phyloP scores from a whole-genome alignment of 2,113 vertebrate species.

The Cyphotilapia sp. region DNA sequence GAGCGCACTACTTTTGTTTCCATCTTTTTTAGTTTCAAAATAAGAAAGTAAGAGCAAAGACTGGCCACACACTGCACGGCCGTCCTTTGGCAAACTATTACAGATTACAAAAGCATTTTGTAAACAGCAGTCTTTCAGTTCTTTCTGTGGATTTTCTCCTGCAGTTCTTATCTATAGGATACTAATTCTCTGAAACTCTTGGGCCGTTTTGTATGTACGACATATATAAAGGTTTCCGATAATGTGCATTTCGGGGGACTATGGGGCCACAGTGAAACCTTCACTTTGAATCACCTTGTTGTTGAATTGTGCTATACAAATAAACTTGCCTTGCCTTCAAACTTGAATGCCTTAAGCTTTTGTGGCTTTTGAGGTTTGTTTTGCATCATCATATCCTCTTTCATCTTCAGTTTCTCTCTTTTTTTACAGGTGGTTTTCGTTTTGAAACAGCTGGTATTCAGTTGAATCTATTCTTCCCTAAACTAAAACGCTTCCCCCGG shows the following conservation, averaged over 20 bases:
- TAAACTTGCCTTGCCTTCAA: background rate
- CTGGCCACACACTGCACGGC: background rate
- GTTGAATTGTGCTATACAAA: too few species aligned
- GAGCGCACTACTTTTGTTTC: background rate
- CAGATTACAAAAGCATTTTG: background rate
- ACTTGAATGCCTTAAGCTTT: background rate
- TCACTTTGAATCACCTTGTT: too few species aligned
- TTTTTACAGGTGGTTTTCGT: background rate
- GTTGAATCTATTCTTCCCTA: background rate
- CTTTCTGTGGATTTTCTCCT: background rate
- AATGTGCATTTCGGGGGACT: background rate
- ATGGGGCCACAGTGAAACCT: background rate
- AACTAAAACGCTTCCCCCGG: background rate
- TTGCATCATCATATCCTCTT: background rate
- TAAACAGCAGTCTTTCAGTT: background rate
- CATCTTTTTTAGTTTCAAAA: background rate
- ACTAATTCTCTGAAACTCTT: background rate
- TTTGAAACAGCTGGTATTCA: background rate
- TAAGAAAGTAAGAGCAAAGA: background rate
- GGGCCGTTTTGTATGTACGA: background rate
- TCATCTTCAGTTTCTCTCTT: background rate
- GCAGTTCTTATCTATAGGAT: background rate
- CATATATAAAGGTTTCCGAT: background rate
- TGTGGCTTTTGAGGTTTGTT: background rate
- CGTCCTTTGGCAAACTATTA: background rate